Conservation (phyloP, 2,797 vertebrate genomes). For the Cetoscarus ocellatus region DNA sequence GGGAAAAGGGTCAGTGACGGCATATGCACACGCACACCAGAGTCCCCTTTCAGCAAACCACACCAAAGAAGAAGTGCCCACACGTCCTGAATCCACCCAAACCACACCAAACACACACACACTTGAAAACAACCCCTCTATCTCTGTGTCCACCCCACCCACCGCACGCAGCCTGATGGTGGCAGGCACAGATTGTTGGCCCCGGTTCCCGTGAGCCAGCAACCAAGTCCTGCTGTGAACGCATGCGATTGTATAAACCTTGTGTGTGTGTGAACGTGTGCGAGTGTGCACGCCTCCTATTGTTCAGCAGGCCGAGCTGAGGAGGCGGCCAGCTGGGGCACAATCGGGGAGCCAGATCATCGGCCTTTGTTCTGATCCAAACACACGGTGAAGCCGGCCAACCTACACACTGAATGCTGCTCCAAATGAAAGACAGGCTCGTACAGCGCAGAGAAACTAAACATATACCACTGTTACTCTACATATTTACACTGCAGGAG, state of each 20-base stretch:
- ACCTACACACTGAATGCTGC: conserved; percentile 18
- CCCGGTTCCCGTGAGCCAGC: conserved; percentile 45
- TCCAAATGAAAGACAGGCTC: conserved; percentile 15
- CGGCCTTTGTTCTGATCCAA: conserved; percentile 80
- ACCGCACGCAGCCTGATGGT: conserved; percentile 53
- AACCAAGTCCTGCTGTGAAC: conserved; percentile 56
- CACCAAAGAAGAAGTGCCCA: conserved; percentile 43
- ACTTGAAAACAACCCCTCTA: conserved; percentile 45
- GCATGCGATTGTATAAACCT: conserved; percentile 50
- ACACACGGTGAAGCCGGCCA: conserved; percentile 46
- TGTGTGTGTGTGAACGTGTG: conserved; percentile 31
- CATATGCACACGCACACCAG: neutral
- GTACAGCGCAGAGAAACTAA: conserved; percentile 7
- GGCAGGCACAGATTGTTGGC: conserved; percentile 62
- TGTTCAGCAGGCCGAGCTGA: conserved; percentile 75
- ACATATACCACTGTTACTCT: neutral
- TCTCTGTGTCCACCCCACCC: conserved; percentile 59
- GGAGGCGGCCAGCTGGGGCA: conserved; percentile 80
- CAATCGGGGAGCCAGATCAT: conserved; percentile 72
- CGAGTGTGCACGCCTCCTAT: conserved; percentile 59
- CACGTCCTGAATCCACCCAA: conserved; percentile 44
- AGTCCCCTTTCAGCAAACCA: conserved; percentile 20
- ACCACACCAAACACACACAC: conserved; percentile 39
- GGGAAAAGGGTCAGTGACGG: conserved; percentile 15
- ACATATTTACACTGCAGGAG: neutral